Evolutionary conservation across 2,888 invertebrate species (phyloP).

Genomic region (Sicus ferrugineus): DNA sequence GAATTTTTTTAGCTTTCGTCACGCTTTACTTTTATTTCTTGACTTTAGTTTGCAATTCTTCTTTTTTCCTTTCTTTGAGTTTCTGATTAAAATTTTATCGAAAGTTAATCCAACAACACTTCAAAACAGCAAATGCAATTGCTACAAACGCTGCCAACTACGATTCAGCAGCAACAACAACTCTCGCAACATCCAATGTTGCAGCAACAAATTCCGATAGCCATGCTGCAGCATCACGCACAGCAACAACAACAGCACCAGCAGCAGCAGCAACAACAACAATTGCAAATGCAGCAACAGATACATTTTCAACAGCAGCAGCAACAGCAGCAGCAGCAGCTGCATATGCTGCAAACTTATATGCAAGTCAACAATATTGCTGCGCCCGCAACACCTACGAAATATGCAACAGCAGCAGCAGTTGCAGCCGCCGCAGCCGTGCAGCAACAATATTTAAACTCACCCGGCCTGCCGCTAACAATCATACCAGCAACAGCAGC

Average conservation of each 20-base stretch:
- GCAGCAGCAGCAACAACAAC: conserved; percentile 48
- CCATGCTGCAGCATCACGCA: conserved; percentile 30
- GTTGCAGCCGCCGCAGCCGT: conserved; percentile 33
- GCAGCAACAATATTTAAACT: conserved; percentile 51
- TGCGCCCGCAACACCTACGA: conserved; percentile 55
- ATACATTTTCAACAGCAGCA: conserved; percentile 46
- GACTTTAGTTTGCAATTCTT: conserved; percentile 21
- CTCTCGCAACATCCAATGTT: conserved; percentile 40
- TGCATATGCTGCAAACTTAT: conserved; percentile 61
- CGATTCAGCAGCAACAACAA: conserved; percentile 55
- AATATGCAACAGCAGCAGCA: conserved; percentile 44
- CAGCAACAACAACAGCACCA: conserved; percentile 44
- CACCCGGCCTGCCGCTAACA: conserved; percentile 56
- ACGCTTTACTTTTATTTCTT: conserved; percentile 28
- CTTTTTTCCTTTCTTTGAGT: conserved; percentile 16
- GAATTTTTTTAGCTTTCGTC: conserved; percentile 1
- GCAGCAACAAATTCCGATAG: conserved; percentile 44
- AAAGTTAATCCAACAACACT: conserved; percentile 51
- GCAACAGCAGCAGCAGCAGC: conserved; percentile 54
- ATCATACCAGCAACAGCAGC: conserved; percentile 49
- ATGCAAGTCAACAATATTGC: conserved; percentile 60
- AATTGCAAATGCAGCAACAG: conserved; percentile 49
- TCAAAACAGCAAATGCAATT: conserved; percentile 64
- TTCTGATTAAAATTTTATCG: conserved; percentile 21
- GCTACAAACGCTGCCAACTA: conserved; percentile 61